Conservation (phyloP, 2,113 vertebrate genomes). For the Cichladusa arquata region DNA sequence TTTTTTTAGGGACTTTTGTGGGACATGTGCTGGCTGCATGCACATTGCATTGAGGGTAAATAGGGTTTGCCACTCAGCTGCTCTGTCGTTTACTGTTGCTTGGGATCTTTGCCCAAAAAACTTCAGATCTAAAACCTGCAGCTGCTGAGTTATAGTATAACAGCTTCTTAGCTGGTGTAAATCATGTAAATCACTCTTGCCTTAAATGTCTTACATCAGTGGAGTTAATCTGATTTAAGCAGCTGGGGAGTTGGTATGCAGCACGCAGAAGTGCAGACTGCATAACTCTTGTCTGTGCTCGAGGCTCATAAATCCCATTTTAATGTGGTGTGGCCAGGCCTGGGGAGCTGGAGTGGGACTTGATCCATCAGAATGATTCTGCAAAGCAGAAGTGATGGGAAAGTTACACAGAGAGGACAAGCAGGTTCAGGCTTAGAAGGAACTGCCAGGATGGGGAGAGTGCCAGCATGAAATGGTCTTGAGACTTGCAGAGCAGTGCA, state of each 20-base stretch:
- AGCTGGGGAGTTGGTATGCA: slow-evolving; percentile 51
- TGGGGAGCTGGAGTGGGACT: not conserved
- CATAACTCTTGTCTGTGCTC: slow-evolving; percentile 34
- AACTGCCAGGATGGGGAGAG: not conserved
- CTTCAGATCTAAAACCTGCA: slow-evolving; percentile 21
- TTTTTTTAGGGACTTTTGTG: not conserved
- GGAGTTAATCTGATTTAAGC: slow-evolving; percentile 62
- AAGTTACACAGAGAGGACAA: not conserved
- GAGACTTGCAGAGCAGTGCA: not conserved
- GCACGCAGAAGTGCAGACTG: slow-evolving; percentile 17
- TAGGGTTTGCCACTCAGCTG: not conserved
- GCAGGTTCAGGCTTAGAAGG: not conserved
- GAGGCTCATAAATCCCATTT: slow-evolving; percentile 2
- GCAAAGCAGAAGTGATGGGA: not conserved
- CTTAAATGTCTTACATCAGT: slow-evolving; percentile 53
- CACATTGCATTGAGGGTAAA: not conserved
- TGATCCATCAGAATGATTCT: not conserved
- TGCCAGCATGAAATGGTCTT: not conserved
- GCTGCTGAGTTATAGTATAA: slow-evolving; percentile 40
- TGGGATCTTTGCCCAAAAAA: slow-evolving; percentile 34
- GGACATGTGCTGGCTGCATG: not conserved
- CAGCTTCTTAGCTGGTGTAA: slow-evolving; percentile 55
- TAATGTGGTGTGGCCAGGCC: not conserved
- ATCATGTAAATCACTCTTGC: slow-evolving; percentile 26
- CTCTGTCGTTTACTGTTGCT: not conserved